Base-by-base conservation (phyloP, 2,113 vertebrate species). In the Tyto alba region DNA sequence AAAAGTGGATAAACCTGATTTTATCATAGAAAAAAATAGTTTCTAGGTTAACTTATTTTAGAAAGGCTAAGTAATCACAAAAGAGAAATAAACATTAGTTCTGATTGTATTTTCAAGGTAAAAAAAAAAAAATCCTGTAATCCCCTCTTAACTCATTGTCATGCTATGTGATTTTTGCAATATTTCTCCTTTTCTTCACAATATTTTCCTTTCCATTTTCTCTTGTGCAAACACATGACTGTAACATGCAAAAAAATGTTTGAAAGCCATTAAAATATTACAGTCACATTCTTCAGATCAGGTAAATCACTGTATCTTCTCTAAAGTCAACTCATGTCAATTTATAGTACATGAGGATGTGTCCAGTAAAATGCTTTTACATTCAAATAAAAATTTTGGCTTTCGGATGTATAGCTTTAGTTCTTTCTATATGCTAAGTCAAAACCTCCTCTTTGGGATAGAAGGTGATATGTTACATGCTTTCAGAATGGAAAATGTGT, bases 101-200 rank as follows among this genome's bases (percentile, higher is more conserved):
- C 38, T 72, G 38, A 60, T 10, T 59, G 7, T 7, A 25, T 56
- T 81, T 94, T 59, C 2, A 29, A 75, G 52, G 13, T 57, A 5
- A 50, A 62, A 83, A 66, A 29, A 27, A 32, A 45, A 17, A 7
- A 16, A 34, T 53, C 30, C 10, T 3, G 0, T 45, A 16, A 59
- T 11, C 36, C 36, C 12, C 20, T 88, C 22, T 89, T 72, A 30
- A 50, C 3, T 76, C 18, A 56, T 16, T 81, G 22, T 63, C 60
- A 50, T 2, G 0, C 17, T 45, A 20, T 2, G 0, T 20, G 7
- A 2, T 27, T 66, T 67, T 50, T 73, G 10, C 30, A 62, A 2
- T 63, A 88, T 85, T 82, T 67, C 27, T 90, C 34, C 11, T 83
- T 89, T 75, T 53, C 12, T 89, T 67, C 45, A 73, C 29, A 81